Base-by-base conservation (phyloP, 2,113 vertebrate species). In the Triplophysa tibetana region DNA sequence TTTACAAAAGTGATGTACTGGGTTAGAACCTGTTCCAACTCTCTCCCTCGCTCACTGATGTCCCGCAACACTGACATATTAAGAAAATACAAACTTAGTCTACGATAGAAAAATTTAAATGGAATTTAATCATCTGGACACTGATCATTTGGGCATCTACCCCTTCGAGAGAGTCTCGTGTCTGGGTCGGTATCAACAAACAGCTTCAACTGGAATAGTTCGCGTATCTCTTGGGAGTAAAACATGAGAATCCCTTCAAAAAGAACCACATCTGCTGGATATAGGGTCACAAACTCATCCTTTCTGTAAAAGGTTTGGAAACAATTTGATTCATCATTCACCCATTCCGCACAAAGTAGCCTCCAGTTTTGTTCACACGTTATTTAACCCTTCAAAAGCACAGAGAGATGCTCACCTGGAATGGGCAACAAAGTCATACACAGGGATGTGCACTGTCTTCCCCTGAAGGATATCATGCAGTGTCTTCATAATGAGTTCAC, bases 1-100 rank as follows among this genome's bases (percentile, higher is more conserved):
- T 99, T 99, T 81, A 99, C 97, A 1, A 99, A 99, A 0, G 94
- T 98, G 79, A 98, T 99, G 84, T 99, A 99, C 88, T 99, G 97
- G 12, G 93, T 88, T 12, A 99, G 86, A 68, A 99, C 96, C 87
- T 98, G 96, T 77, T 99, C 97, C 10, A 99, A 93, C 87, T 98
- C 97, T 78, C 97, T 87, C 19, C 95, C 97, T 72, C 96, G 90
- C 80, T 99, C 96, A 2, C 92, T 93, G 88, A 98, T 99, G 88
- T 99, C 97, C 88, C 97, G 90, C 10, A 99, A 89, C 80, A 99
- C 97, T 99, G 88, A 33, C 16, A 69, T 69, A 38, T 66, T 1
- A 23, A 63, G 60, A 48, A 62, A 19, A 68, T 16, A 73, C 29
- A 38, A 38, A 38, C 7, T 38, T 7, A 38, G 33, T 38, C 33